Evolutionary conservation across 2,113 vertebrate species (phyloP).

Genomic region (Cisticola juncidis): DNA sequence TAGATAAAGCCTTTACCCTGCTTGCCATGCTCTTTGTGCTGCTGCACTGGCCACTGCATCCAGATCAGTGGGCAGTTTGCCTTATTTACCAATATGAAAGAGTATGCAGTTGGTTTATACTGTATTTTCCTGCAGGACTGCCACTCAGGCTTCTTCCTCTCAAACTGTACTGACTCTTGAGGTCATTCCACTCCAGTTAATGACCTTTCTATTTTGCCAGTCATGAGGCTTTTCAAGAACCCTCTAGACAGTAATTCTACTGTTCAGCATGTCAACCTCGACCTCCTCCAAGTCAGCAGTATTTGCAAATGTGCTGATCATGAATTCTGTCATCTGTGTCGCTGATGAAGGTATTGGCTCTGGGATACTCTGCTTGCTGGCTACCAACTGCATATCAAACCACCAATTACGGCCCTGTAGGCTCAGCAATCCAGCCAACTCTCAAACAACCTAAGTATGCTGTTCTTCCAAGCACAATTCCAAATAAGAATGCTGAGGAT

Average conservation of each 20-base stretch:
- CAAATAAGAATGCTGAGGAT: not conserved
- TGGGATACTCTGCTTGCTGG: not conserved
- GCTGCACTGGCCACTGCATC: slow-evolving; percentile 78
- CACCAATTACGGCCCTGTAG: not conserved
- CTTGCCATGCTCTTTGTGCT: not conserved
- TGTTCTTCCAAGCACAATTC: not conserved
- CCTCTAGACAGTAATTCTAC: not conserved
- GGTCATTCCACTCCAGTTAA: not conserved
- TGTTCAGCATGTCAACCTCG: not conserved
- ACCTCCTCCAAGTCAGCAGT: not conserved
- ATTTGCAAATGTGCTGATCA: not conserved
- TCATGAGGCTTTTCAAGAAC: not conserved
- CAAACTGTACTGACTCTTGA: not conserved
- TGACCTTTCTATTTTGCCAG: not conserved
- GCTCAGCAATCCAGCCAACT: not conserved
- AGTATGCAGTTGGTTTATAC: not conserved
- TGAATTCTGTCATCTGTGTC: not conserved
- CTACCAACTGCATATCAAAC: not conserved
- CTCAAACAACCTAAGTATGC: not conserved
- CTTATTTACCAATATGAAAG: not conserved
- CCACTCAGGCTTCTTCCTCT: not conserved
- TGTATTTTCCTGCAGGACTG: not conserved
- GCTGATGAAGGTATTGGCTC: not conserved
- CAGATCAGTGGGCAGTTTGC: not conserved
- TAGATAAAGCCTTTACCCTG: not conserved